Base-by-base conservation (phyloP, 2,888 invertebrate genomes). In the Leptopilina myrica region DNA sequence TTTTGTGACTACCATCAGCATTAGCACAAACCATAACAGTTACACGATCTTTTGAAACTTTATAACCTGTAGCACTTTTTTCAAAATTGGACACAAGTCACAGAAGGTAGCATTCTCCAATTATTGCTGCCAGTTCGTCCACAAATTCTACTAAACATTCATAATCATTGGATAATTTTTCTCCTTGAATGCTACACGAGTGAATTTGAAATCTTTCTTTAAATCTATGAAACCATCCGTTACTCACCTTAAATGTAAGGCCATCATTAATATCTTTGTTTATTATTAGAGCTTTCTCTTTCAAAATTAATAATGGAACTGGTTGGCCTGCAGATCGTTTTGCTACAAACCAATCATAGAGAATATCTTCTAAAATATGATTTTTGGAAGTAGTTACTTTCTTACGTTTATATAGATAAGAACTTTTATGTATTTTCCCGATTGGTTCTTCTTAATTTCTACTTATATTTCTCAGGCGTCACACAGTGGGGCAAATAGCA, bases 201-300 rank as follows among this genome's bases (percentile, higher is more conserved):
- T 69, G 78, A 20, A 85, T 79, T 5, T 64, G 59, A 76, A 83
- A 80, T 15, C 78, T 59, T 12, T 20, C 59, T 80, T 82, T 79
- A 76, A 84, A 85, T 40, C 67, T 76, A 1, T 20, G 15, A 53
- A 81, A 75, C 81, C 82, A 82, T 9, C 83, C 84, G 59, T 53
- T 53, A 64, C 82, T 83, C 14, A 79, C 82, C 46, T 26, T 80
- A 46, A 84, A 82, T 49, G 40, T 40, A 15, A 43, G n/a, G 8
- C 64, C 53, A 1, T 78, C 79, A 11, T 64, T 53, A 9, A 81
- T 56, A 40, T 75, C 56, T 43, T 79, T 65, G 75, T 82, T 82
- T 7, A 81, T 66, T 11, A 79, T 26, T 11, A 78, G n/a, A 43
- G 79, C 77, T 76, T 79, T 77, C 56, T 81, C 81, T 15, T 62